phyloP scores from a whole-genome alignment of 1,140 invertebrate species.

The Berghia stephanieae region DNA sequence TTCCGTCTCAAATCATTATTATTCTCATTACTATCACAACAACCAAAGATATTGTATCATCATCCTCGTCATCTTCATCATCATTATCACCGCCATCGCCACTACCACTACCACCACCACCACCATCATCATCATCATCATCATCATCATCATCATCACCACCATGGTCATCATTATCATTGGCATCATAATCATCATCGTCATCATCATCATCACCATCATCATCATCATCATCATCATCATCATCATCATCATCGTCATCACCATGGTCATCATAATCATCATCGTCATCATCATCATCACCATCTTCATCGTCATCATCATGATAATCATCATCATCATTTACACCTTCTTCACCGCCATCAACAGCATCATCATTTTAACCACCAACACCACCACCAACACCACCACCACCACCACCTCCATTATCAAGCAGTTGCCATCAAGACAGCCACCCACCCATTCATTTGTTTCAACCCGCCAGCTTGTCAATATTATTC shows the following conservation, averaged over 20 bases:
- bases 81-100: no score
- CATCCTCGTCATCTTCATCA: neutral
- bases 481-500: neutral
- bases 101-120: no score
- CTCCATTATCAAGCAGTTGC: neutral
- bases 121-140: neutral
- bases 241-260: neutral
- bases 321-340: no score
- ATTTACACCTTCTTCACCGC: no score
- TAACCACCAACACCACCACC: no score
- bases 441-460: neutral
- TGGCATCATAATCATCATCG: no score
- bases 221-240: neutral
- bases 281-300: no score
- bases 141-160: neutral
- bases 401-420: neutral
- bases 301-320: no score
- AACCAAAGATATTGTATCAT: neutral
- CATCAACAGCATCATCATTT: no score
- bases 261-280: no score
- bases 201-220: neutral
- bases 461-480: neutral
- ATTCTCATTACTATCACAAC: neutral
- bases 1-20: neutral
- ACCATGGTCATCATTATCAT: neutral